Base-by-base conservation (phyloP, 1,140 invertebrate genomes). In the Drosophila simulans region DNA sequence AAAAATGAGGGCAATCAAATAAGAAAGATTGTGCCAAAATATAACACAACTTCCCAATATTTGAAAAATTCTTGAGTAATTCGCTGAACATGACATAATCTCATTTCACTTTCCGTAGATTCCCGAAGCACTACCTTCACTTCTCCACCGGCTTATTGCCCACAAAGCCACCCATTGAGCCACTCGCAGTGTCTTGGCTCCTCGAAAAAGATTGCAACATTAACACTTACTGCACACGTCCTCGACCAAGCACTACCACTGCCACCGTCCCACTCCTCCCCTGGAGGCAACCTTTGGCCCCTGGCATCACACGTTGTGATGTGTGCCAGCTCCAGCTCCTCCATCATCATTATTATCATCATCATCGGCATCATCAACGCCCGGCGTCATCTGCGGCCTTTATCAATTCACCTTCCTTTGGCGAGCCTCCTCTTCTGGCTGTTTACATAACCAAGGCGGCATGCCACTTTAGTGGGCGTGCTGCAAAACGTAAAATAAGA, bases 401-500 rank as follows among this genome's bases (percentile, higher is more conserved):
- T 85, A 84, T 80, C 81, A 77, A 76, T 70, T 68, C 66, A 59
- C 68, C 66, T 80, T 62, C 64, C 48, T 42, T 31, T 45, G 5
- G 11, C 8, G 43, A 39, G 54, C 65, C 53, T 60, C 56, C 43
- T 75, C 72, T 58, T 12, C 68, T 77, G 69, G 62, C 76, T 84
- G 81, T 84, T 84, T 84, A 85, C 81, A 84, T 84, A 84, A 84
- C 77, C 76, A 64, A 72, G 80, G 81, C 81, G 72, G 81, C 81
- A 69, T 85, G 81, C 80, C 80, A 82, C 79, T 82, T 82, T 78
- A 52, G 79, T 55, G 73, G 81, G 81, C 81, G 81, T 86, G 59
- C 17, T 60, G 45, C 49, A 66, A 60, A 59, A 66, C 27, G 40
- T 58, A 43, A 39, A 51, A 52, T 42, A 62, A 48, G 46, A 62